Evolutionary conservation across 2,113 vertebrate genomes (phyloP).

Genomic region (Fregata magnificens): DNA sequence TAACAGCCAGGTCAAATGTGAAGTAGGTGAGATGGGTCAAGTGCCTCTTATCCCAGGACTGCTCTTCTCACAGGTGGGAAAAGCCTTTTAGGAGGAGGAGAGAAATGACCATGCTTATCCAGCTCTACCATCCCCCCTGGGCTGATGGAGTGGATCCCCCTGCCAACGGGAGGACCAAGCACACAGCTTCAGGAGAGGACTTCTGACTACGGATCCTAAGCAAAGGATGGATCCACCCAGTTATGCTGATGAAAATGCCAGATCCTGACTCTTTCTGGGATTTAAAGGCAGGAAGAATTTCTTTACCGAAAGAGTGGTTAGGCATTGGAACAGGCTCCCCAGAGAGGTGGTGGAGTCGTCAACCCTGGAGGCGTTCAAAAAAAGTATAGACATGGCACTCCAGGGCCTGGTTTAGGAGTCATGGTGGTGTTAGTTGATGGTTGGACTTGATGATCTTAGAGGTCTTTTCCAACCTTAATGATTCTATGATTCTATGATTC

Average conservation of each 20-base stretch:
- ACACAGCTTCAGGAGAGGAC: not conserved
- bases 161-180: fast-evolving
- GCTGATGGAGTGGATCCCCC: not conserved
- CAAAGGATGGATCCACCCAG: not conserved
- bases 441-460: too few species aligned
- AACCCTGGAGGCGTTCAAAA: too few species aligned
- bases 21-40: not conserved
- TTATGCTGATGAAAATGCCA: not conserved
- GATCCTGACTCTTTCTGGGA: not conserved
- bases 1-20: not conserved
- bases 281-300: too few species aligned
- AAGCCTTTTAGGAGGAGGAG: not conserved
- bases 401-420: too few species aligned
- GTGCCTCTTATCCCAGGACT: not conserved
- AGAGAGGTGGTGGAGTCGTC: too few species aligned
- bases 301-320: too few species aligned
- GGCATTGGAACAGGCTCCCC: too few species aligned
- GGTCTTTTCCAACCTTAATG: too few species aligned
- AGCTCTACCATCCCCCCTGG: not conserved
- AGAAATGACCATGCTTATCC: not conserved
- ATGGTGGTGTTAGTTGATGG: too few species aligned
- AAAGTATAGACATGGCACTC: too few species aligned
- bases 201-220: not conserved
- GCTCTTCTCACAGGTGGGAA: not conserved
- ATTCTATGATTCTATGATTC: too few species aligned